Base-by-base conservation (phyloP, 1,140 invertebrate species). In the Amyelois transitella region DNA sequence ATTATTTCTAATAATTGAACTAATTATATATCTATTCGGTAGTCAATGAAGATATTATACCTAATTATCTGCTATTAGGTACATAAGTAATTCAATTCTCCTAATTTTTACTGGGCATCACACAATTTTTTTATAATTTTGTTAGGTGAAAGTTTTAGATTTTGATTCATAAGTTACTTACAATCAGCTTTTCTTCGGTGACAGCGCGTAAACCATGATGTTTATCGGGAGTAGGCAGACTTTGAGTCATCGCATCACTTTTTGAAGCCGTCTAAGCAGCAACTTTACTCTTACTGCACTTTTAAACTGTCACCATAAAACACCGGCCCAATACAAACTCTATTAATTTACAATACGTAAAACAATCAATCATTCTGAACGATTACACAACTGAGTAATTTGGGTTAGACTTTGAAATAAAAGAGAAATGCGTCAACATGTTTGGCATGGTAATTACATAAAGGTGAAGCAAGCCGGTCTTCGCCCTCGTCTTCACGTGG, bases 181-280 rank as follows among this genome's bases (percentile, higher is more conserved):
- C 84, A 82, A 88, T 81, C 45, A 88, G 60, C 60, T 88, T 88
- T 68, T 88, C 84, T 55, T 88, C 84, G 38, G 79, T 82, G 56
- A 85, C 72, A 43, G 77, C 78, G 19, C 75, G 71, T 53, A 69
- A 70, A 52, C 72, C 64, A 60, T 77, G 69, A 51, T 77, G 74
- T 64, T 77, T 81, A 43, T 87, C 81, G 56, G 74, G 65, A 52
- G 66, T 69, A 43, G 61, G 62, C 19, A 65, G 18, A 58, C 74
- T 85, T 66, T 84, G 84, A 67, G 81, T 88, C 84, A 88, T 88
- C 60, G 70, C 72, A 60, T 60, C 62, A 59, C 58, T 49, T 55
- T 44, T 60, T 45, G 10, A 24, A 24, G 18, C 21, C 12, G 6
- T 47, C 22, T 53, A 2, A 19, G 6, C n/a, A 53, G 21, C 52